Percentiles rank a stretch among this genome's conserved stretches.
These are phyloP conservation scores for Euura lappo DNA, from an alignment of 1,140 invertebrate species.

Conservation along the genomic window DNA sequence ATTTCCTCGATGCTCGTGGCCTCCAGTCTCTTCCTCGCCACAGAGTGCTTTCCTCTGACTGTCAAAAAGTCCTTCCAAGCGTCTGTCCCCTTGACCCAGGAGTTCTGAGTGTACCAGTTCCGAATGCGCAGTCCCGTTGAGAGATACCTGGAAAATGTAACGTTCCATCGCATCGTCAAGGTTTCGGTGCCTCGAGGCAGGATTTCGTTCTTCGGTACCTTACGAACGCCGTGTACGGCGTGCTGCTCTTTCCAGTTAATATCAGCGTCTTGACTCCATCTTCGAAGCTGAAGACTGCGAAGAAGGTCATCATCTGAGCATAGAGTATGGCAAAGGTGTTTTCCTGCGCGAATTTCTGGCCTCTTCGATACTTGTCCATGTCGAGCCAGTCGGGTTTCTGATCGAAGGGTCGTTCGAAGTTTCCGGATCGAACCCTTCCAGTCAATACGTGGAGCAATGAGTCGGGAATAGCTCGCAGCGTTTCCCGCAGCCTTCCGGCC, in stretches of 20 bases:
- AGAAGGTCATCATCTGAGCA: slow-evolving; percentile 66
- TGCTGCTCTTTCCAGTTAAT: slow-evolving; percentile 66
- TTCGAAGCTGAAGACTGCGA: slow-evolving; percentile 67
- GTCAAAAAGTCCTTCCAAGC: slow-evolving; percentile 55
- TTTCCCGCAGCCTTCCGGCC: not conserved
- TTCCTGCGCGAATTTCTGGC: slow-evolving; percentile 65
- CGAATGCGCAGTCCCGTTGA: slow-evolving; percentile 55
- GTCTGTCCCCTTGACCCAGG: slow-evolving; percentile 51
- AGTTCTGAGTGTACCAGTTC: slow-evolving; percentile 62
- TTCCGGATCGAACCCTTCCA: not conserved
- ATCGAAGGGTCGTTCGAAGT: not conserved
- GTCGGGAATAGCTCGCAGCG: not conserved
- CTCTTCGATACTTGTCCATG: slow-evolving; percentile 54
- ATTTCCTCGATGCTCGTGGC: slow-evolving; percentile 28
- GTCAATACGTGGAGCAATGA: not conserved
- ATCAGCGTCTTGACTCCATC: slow-evolving; percentile 67
- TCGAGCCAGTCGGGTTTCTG: not conserved
- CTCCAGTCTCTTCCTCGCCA: slow-evolving; percentile 46
- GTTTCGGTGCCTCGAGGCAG: not conserved
- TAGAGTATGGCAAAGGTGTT: slow-evolving; percentile 66
- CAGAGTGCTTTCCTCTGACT: slow-evolving; percentile 58
- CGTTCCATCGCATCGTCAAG: not conserved
- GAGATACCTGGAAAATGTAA: slow-evolving; percentile 50
- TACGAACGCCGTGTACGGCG: slow-evolving; percentile 66
- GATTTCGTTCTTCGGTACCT: slow-evolving; percentile 62